These are phyloP conservation scores for Carassius gibelio DNA, from an alignment of 2,113 vertebrate genomes.

Conservation along the genomic window DNA sequence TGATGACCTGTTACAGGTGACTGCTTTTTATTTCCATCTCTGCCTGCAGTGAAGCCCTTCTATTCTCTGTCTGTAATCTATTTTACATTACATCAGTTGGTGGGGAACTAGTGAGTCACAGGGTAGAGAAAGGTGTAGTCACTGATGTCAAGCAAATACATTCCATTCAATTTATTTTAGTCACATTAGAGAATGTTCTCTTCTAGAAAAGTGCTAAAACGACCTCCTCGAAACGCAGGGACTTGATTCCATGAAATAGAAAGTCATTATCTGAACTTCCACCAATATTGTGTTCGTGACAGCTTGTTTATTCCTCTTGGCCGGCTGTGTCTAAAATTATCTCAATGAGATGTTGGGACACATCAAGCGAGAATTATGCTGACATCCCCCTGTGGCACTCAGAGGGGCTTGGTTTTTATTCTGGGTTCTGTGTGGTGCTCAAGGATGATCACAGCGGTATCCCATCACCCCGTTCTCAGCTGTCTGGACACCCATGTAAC, in stretches of 20 bases:
- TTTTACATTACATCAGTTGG: background rate
- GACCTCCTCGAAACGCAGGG: background rate
- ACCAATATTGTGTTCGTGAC: background rate
- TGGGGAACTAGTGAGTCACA: conserved; percentile 41
- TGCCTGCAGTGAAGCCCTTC: background rate
- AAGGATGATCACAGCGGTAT: conserved; percentile 1
- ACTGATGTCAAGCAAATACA: conserved; percentile 60
- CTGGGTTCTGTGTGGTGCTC: background rate
- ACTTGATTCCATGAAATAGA: background rate
- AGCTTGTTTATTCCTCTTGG: background rate
- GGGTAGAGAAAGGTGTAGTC: conserved; percentile 55
- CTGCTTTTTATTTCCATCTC: conserved; percentile 56
- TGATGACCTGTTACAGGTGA: conserved; percentile 97
- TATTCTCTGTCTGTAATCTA: background rate
- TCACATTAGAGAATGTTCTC: conserved; percentile 51
- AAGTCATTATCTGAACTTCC: background rate
- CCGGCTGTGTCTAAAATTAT: background rate
- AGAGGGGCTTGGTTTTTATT: background rate
- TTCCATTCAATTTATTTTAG: conserved; percentile 54
- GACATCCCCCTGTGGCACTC: conserved; percentile 4
- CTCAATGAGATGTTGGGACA: background rate
- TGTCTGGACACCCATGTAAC: conserved; percentile 15
- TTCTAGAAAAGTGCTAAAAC: conserved; percentile 34
- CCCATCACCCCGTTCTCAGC: conserved; percentile 40
- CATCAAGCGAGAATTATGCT: background rate